These are phyloP conservation scores for Stictonetta naevosa DNA, from an alignment of 2,113 vertebrate genomes.

Conservation along the genomic window DNA sequence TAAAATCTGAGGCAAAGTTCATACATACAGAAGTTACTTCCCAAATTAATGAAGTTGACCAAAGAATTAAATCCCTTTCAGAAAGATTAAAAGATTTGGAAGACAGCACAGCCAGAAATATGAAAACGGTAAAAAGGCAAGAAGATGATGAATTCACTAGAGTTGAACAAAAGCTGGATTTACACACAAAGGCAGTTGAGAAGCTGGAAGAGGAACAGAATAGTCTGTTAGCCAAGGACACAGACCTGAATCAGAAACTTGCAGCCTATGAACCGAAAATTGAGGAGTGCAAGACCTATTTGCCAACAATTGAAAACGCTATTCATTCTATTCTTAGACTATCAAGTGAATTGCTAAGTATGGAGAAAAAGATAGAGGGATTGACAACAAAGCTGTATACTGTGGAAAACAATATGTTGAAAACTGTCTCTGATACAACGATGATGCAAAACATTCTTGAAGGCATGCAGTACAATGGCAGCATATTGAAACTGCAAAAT, in stretches of 20 bases:
- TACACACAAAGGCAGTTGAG: conserved; percentile 77
- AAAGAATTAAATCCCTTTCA: conserved; percentile 77
- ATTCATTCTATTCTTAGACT: conserved; percentile 86
- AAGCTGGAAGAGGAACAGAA: conserved; percentile 80
- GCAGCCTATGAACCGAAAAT: conserved; percentile 79
- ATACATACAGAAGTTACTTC: conserved; percentile 81
- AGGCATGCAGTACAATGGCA: conserved; percentile 78
- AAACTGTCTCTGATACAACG: conserved; percentile 79
- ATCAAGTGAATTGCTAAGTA: conserved; percentile 79
- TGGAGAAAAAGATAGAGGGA: conserved; percentile 84
- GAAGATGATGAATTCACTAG: conserved; percentile 86
- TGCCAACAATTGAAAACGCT: conserved; percentile 86
- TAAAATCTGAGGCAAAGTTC: conserved; percentile 83
- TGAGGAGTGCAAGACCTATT: conserved; percentile 81
- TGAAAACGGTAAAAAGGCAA: conserved; percentile 84
- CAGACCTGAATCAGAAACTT: conserved; percentile 78
- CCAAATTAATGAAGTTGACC: conserved; percentile 86
- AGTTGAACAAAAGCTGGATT: conserved; percentile 79
- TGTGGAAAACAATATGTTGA: conserved; percentile 87
- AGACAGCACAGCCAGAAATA: conserved; percentile 88
- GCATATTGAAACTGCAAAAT: conserved; percentile 77
- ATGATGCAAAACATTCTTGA: conserved; percentile 82
- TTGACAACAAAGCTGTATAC: conserved; percentile 83
- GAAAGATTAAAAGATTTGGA: conserved; percentile 88
- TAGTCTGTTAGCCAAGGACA: conserved; percentile 71